These are phyloP conservation scores for Ophiodon elongatus DNA, from an alignment of 2,113 vertebrate genomes.

Conservation along the genomic window DNA sequence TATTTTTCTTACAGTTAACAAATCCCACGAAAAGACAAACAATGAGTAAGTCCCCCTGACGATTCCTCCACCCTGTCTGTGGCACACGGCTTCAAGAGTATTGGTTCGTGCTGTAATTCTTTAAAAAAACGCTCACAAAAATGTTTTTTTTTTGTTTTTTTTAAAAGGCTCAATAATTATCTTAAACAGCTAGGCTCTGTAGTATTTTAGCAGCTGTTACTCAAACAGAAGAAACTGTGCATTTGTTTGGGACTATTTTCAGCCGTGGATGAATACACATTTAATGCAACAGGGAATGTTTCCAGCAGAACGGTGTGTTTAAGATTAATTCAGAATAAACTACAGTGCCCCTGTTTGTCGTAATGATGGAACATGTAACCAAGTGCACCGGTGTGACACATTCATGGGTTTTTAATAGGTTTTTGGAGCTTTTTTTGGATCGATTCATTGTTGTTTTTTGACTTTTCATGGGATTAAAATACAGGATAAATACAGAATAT, in stretches of 20 bases:
- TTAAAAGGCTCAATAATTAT: not conserved
- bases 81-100: not conserved
- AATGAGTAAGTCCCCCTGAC: not conserved
- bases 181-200: not conserved
- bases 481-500: not conserved
- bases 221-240: not conserved
- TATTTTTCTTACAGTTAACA: constrained; percentile 3
- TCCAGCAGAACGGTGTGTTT: not conserved
- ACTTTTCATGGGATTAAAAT: not conserved
- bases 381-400: not conserved
- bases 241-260: not conserved
- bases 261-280: constrained; percentile 3
- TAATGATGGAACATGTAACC: not conserved
- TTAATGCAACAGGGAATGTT: not conserved
- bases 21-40: constrained; percentile 23
- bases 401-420: not conserved
- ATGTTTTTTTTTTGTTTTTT: too few relatives aligned
- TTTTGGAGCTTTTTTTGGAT: not conserved
- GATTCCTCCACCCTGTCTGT: not conserved
- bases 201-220: not conserved
- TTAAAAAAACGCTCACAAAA: not conserved
- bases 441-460: not conserved
- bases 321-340: not conserved
- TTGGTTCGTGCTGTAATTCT: not conserved
- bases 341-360: not conserved